phyloP scores from a whole-genome alignment of 1,140 invertebrate species.

The Bradynema listronoti region DNA sequence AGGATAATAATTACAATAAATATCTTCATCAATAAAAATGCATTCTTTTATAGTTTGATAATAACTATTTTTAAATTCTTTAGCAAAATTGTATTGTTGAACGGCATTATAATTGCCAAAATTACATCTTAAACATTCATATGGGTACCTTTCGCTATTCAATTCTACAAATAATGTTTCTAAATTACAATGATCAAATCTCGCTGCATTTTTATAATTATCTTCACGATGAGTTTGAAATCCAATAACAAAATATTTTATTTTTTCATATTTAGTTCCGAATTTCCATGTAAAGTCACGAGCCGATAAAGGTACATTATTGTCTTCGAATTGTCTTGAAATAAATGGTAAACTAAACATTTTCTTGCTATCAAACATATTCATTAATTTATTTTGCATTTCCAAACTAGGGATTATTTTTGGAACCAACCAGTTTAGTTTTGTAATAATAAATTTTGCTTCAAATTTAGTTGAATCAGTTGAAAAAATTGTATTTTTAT shows the following conservation, averaged over 20 bases:
- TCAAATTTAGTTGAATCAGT: constrained; percentile 16
- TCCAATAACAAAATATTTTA: constrained; percentile 33
- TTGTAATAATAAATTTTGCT: constrained; percentile 29
- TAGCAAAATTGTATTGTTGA: constrained; percentile 34
- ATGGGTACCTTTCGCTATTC: constrained; percentile 32
- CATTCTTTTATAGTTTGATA: constrained; percentile 26
- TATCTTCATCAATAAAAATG: constrained; percentile 35
- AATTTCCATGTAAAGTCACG: constrained; percentile 38
- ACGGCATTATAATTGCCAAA: constrained; percentile 31
- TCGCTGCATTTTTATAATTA: constrained; percentile 33
- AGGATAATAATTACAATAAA: constrained; percentile 32
- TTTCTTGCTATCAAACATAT: constrained; percentile 31
- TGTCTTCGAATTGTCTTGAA: constrained; percentile 34
- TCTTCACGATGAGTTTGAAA: constrained; percentile 29
- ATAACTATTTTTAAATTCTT: constrained; percentile 37
- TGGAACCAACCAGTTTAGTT: constrained; percentile 30
- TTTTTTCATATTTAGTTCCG: constrained; percentile 37
- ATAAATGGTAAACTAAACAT: constrained; percentile 25
- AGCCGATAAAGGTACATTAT: constrained; percentile 28
- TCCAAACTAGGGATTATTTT: constrained; percentile 27
- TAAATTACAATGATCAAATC: constrained; percentile 33
- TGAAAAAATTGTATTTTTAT: constrained; percentile 22
- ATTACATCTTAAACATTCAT: constrained; percentile 39
- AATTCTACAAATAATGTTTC: constrained; percentile 34
- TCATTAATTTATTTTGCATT: constrained; percentile 35